These are phyloP conservation scores for Drosophila borealis DNA, from an alignment of 2,888 invertebrate species.

Conservation along the genomic window DNA sequence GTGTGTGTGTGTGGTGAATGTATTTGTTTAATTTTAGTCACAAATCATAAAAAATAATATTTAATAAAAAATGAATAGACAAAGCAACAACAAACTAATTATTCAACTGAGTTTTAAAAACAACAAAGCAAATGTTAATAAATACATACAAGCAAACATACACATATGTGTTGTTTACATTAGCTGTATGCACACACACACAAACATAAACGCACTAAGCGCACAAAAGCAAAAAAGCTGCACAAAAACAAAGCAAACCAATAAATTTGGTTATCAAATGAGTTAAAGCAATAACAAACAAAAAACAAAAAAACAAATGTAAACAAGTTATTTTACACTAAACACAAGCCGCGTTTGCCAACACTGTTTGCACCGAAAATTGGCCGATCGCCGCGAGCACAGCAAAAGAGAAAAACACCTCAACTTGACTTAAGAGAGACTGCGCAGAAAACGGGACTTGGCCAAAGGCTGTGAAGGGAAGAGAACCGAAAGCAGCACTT, in stretches of 20 bases:
- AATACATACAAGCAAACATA: background rate
- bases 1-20: slow-evolving; percentile 13
- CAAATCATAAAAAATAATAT: slow-evolving; percentile 36
- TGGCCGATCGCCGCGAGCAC: background rate
- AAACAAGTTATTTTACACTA: slow-evolving; percentile 3
- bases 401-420: background rate
- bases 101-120: background rate
- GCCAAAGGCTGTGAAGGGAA: background rate
- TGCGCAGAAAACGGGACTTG: background rate
- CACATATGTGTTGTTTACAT: background rate
- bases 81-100: slow-evolving; percentile 24
- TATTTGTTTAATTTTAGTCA: slow-evolving; percentile 38
- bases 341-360: slow-evolving; percentile 14
- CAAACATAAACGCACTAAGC: background rate
- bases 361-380: slow-evolving; percentile 8
- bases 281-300: background rate
- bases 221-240: background rate
- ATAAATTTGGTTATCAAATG: no score
- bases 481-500: slow-evolving; percentile 8
- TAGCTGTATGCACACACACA: background rate
- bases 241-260: no score
- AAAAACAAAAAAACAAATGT: background rate
- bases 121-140: background rate
- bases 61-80: slow-evolving; percentile 6
- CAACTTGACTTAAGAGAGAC: background rate